Percentiles rank a stretch among this genome's conserved stretches.
Evolutionary conservation across 2,113 vertebrate genomes (phyloP).

Genomic region (Leptocoma aspasia): DNA sequence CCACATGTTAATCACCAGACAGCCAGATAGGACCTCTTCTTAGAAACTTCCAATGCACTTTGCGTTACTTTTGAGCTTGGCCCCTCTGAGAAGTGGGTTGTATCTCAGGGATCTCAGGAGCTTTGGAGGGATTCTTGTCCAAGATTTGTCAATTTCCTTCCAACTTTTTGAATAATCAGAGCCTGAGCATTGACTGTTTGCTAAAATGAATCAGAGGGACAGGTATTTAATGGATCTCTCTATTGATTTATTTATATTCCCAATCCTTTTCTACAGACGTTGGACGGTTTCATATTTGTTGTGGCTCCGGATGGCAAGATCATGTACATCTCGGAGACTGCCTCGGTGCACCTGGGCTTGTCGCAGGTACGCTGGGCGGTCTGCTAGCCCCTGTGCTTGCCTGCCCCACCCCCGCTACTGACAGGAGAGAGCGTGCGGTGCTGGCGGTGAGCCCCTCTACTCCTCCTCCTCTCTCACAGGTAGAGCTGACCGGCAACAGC

Average conservation of each 20-base stretch:
- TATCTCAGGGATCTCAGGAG: not conserved
- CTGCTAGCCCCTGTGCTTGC: not conserved
- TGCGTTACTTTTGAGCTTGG: not conserved
- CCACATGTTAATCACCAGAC: not conserved
- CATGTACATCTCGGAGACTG: slow-evolving; percentile 99
- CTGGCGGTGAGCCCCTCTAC: not conserved
- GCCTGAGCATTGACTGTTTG: not conserved
- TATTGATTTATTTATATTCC: not conserved
- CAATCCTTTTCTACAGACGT: slow-evolving; percentile 76
- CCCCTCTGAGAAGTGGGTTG: not conserved
- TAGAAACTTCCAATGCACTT: not conserved
- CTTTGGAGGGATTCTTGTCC: not conserved
- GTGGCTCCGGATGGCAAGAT: slow-evolving; percentile 99
- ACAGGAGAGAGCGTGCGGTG: not conserved
- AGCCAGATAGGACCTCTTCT: not conserved
- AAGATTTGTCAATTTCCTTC: not conserved
- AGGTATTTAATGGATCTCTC: not conserved
- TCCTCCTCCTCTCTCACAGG: slow-evolving; percentile 75
- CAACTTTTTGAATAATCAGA: not conserved
- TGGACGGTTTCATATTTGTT: slow-evolving; percentile 98
- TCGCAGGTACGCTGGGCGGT: slow-evolving; percentile 84
- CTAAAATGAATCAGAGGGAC: not conserved
- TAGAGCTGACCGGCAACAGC: slow-evolving; percentile 97
- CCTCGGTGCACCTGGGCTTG: slow-evolving; percentile 94
- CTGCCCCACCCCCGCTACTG: not conserved